These are phyloP conservation scores for Scolopax bukidnonensis DNA, from an alignment of 2,797 vertebrate species.

Conservation along the genomic window DNA sequence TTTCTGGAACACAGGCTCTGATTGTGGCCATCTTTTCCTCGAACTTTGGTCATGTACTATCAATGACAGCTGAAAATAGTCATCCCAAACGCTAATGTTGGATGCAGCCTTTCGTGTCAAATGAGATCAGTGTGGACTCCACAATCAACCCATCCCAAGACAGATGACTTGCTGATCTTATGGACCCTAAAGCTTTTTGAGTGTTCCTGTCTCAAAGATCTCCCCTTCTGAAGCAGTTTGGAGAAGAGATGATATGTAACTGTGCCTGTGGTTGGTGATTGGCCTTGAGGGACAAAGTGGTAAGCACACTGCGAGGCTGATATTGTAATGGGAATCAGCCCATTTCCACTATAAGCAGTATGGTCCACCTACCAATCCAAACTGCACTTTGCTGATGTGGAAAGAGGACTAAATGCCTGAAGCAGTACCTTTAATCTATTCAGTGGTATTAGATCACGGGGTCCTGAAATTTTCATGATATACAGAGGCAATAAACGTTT, in stretches of 20 bases:
- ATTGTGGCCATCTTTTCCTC: background rate
- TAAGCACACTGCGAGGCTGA: background rate
- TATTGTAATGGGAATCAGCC: background rate
- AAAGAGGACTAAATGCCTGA: background rate
- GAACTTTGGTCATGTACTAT: background rate
- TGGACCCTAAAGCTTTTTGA: background rate
- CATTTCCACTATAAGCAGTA: background rate
- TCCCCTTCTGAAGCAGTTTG: background rate
- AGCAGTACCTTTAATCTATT: background rate
- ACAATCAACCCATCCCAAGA: background rate
- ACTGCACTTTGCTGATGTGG: background rate
- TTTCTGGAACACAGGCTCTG: background rate
- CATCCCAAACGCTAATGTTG: background rate
- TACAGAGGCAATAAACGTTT: background rate
- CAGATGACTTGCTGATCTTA: background rate
- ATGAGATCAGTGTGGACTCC: background rate
- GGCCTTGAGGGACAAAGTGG: background rate
- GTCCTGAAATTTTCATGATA: background rate
- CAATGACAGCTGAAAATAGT: background rate
- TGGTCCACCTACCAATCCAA: rapidly evolving
- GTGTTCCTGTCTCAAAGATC: background rate
- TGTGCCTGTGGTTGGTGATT: background rate
- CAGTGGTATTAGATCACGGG: background rate
- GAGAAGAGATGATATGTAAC: background rate
- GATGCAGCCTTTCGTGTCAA: background rate